phyloP scores from a whole-genome alignment of 2,113 vertebrate genomes.

The Zosterops japonicus region DNA sequence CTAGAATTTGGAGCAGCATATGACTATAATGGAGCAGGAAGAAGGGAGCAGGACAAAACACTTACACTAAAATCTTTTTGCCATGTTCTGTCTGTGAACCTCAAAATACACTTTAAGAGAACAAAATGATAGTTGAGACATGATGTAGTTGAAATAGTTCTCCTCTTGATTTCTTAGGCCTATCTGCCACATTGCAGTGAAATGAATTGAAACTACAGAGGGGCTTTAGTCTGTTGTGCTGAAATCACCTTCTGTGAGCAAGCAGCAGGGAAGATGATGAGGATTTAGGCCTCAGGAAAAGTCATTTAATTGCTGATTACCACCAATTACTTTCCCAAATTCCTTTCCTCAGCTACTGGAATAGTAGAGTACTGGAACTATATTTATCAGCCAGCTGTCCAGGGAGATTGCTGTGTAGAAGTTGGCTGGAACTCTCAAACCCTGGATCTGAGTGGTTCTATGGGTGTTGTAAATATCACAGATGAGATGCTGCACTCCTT shows the following conservation, averaged over 20 bases:
- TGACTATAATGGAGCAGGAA: background rate
- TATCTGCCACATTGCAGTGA: background rate
- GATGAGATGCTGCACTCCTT: background rate
- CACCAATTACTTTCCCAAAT: background rate
- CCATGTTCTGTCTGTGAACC: background rate
- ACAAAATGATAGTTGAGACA: background rate
- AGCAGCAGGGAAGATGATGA: slow-evolving; percentile 7
- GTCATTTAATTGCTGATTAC: background rate
- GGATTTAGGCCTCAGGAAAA: background rate
- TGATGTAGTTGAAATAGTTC: background rate
- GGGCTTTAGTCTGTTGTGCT: background rate
- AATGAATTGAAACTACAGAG: background rate
- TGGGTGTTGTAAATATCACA: background rate
- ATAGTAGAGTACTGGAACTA: background rate
- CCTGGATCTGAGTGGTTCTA: background rate
- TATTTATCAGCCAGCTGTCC: background rate
- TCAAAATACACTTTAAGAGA: background rate
- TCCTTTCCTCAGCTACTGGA: background rate
- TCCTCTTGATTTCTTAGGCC: background rate
- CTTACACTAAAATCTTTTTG: background rate
- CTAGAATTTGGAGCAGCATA: background rate
- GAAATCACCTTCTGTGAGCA: background rate
- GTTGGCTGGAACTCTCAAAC: background rate
- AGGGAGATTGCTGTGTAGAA: background rate
- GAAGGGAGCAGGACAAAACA: background rate